Evolutionary conservation across 53 echinoderm and acorn worm species (phyloP), one percentile per base, ranked within the genome.

Genomic region (Paracentrotus lividus): DNA sequence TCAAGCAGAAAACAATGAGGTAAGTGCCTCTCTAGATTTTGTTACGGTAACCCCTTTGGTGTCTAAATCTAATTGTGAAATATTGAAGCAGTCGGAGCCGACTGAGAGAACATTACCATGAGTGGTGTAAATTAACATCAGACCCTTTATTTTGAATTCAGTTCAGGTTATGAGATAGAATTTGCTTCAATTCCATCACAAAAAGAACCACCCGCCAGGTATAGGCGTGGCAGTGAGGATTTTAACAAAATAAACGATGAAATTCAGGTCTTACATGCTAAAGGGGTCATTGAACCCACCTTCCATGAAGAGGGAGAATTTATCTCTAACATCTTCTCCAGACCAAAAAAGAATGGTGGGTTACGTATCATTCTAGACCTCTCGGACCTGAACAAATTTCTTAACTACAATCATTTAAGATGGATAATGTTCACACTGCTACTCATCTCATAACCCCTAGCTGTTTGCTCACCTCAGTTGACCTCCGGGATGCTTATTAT

Each of bases 261-360:
- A 90, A 95, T 97, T 20, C 9, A 67, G 7, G 58, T 57, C 6
- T 84, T 96, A 23, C 4, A n/a, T 3, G 89, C 0, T 1, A 67
- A 51, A 53, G n/a, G 90, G 42, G 87, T 90, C 0, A 95, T 96
- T 78, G 96, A 97, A 93, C 40, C 4, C 2, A 34, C 87, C 15
- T 4, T 20, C 4, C 77, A 77, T 44, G 77, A 6, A 21, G 4
- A 77, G 3, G 26, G 42, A 20, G 77, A 77, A 77, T 77, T 77
- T 42, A 77, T 77, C 3, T 64, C 64, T 4, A 29, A 64, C 5
- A 64, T 64, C 27, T 64, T 64, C 64, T 27, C 21, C 0, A n/a
- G 64, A 6, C 64, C 64, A 27, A 64, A 64, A 2, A 64, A 64
- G 64, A 64, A 64, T 64, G 64, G 64, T 2, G 29, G 64, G 26